phyloP scores from a whole-genome alignment of 2,888 invertebrate species.

The Gibbula magus region DNA sequence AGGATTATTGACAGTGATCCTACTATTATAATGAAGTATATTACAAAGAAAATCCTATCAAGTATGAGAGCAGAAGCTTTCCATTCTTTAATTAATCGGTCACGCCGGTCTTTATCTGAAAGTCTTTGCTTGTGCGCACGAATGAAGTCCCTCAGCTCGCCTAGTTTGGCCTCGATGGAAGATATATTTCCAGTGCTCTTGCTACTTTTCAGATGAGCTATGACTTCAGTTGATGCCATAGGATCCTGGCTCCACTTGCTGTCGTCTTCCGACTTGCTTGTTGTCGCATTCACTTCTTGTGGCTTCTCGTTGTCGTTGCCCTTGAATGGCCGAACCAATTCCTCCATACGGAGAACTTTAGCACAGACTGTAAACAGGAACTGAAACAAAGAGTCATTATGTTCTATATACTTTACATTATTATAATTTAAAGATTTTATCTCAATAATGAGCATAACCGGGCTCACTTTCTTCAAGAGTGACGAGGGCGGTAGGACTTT shows the following conservation, averaged over 20 bases:
- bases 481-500: no score
- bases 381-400: slow-evolving; percentile 9
- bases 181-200: slow-evolving; percentile 39
- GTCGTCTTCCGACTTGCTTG: slow-evolving; percentile 21
- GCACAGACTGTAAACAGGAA: slow-evolving; percentile 38
- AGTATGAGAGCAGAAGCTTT: slow-evolving; percentile 70
- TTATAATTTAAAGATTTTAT: no score
- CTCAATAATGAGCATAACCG: no score
- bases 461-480: no score
- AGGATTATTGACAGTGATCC: slow-evolving; percentile 64
- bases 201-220: slow-evolving; percentile 32
- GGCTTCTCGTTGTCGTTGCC: slow-evolving; percentile 39
- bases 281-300: neutral
- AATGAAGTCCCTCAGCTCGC: slow-evolving; percentile 59
- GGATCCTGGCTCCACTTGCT: slow-evolving; percentile 31
- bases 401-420: no score
- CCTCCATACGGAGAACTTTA: slow-evolving; percentile 36
- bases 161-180: slow-evolving; percentile 57
- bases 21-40: slow-evolving; percentile 67
- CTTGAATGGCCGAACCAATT: slow-evolving; percentile 44
- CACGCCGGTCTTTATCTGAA: slow-evolving; percentile 66
- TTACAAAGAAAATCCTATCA: slow-evolving; percentile 72
- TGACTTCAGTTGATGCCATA: slow-evolving; percentile 33
- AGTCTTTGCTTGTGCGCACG: slow-evolving; percentile 60
- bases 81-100: slow-evolving; percentile 70